phyloP scores from a whole-genome alignment of 2,888 invertebrate species.

The Volucella inflata region DNA sequence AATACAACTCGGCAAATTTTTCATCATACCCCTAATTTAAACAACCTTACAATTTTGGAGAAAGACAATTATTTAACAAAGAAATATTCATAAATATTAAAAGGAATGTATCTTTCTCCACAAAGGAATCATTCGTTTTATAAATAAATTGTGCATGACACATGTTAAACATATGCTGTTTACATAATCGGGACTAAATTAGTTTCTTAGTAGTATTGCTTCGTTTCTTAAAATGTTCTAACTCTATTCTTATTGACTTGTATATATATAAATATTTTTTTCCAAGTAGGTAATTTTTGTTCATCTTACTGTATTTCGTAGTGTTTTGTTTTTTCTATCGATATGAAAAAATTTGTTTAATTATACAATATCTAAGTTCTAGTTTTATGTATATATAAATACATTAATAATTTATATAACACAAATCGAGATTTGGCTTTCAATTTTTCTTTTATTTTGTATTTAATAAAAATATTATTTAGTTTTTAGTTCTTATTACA shows the following conservation, averaged over 20 bases:
- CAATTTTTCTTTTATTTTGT: slow-evolving; percentile 40
- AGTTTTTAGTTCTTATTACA: slow-evolving; percentile 54
- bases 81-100: slow-evolving; percentile 7
- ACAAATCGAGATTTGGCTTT: slow-evolving; percentile 70
- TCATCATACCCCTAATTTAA: neutral
- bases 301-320: slow-evolving; percentile 72
- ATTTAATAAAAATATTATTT: slow-evolving; percentile 62
- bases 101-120: slow-evolving; percentile 14
- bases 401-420: slow-evolving; percentile 57
- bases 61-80: neutral
- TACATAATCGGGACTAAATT: slow-evolving; percentile 66
- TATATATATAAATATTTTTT: slow-evolving; percentile 47
- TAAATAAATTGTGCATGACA: slow-evolving; percentile 72
- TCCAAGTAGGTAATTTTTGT: slow-evolving; percentile 50
- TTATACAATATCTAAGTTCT: slow-evolving; percentile 65
- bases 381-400: slow-evolving; percentile 60
- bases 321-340: slow-evolving; percentile 68
- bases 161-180: slow-evolving; percentile 69
- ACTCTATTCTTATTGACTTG: slow-evolving; percentile 70
- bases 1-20: no score
- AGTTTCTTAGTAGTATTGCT: slow-evolving; percentile 69
- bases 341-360: slow-evolving; percentile 68
- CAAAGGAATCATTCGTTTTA: slow-evolving; percentile 53
- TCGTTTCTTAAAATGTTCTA: slow-evolving; percentile 69
- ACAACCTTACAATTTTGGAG: neutral